Evolutionary conservation across 2,797 vertebrate genomes (phyloP).

Genomic region (Sandelia bainsii): DNA sequence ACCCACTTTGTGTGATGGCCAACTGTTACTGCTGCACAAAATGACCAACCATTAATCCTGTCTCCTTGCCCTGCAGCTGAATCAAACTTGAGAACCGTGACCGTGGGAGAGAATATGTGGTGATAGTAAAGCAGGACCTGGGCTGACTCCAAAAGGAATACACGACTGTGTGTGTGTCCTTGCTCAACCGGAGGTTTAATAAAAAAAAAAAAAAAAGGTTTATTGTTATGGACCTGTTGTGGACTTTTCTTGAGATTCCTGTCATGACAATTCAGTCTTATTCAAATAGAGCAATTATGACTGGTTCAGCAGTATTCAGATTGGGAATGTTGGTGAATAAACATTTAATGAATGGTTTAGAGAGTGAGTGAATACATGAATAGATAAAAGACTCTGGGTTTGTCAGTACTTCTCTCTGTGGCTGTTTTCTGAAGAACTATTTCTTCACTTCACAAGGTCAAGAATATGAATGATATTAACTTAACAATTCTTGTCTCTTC

Average conservation of each 20-base stretch:
- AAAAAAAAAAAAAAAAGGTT: conserved; percentile 1
- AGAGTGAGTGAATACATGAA: conserved; percentile 58
- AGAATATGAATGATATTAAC: conserved; percentile 25
- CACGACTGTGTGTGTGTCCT: neutral
- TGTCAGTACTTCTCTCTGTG: conserved; percentile 12
- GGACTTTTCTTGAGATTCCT: conserved; percentile 29
- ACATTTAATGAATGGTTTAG: conserved; percentile 57
- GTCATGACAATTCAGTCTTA: conserved; percentile 27
- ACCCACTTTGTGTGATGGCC: conserved; percentile 62
- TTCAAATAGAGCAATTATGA: conserved; percentile 41
- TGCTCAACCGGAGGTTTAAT: neutral
- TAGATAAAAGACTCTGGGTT: conserved; percentile 37
- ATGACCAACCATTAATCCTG: conserved; percentile 64
- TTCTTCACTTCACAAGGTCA: conserved; percentile 13
- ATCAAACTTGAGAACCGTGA: conserved; percentile 50
- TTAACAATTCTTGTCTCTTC: conserved; percentile 12
- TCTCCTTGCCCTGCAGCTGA: conserved; percentile 46
- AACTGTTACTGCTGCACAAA: conserved; percentile 66
- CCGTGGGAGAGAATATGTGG: conserved; percentile 34
- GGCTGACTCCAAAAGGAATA: conserved; percentile 15
- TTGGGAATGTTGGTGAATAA: conserved; percentile 37
- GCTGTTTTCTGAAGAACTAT: neutral
- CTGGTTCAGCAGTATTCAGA: conserved; percentile 43
- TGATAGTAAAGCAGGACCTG: conserved; percentile 39
- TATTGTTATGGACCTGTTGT: neutral